phyloP scores from a whole-genome alignment of 2,113 vertebrate genomes.

The Penelope pileata region DNA sequence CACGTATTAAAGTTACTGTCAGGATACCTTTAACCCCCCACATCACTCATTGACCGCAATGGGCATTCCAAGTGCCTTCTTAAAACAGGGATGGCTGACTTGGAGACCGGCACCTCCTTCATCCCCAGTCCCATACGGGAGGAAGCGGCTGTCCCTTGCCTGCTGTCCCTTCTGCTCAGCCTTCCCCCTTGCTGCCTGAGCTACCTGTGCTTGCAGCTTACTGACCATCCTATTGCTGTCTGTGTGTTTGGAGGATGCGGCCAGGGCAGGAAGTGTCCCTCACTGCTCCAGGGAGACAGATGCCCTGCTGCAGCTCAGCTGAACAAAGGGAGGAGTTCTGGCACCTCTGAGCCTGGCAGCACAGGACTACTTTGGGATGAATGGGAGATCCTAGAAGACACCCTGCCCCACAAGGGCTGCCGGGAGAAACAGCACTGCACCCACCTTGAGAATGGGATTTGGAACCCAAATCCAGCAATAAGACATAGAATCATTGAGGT shows the following conservation, averaged over 20 bases:
- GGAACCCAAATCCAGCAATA: not conserved
- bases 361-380: too few species aligned
- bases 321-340: too few species aligned
- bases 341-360: too few species aligned
- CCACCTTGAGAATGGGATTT: not conserved
- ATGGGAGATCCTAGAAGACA: too few species aligned
- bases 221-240: too few species aligned
- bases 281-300: not conserved
- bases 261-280: not conserved
- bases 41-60: rapidly evolving
- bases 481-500: not conserved
- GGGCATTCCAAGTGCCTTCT: not conserved
- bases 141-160: not conserved
- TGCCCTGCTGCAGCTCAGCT: too few species aligned
- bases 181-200: not conserved
- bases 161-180: not conserved
- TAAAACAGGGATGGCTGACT: not conserved
- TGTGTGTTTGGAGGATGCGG: not conserved
- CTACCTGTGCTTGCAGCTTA: not conserved
- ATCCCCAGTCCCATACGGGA: rapidly evolving
- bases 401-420: too few species aligned
- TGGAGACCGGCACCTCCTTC: not conserved
- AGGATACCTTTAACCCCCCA: not conserved
- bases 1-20: not conserved
- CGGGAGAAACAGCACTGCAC: not conserved